A percentile compares a stretch with the other conserved stretches of the same genome.
Conservation (phyloP, 1,140 invertebrate species). For the Ladona fulva region DNA sequence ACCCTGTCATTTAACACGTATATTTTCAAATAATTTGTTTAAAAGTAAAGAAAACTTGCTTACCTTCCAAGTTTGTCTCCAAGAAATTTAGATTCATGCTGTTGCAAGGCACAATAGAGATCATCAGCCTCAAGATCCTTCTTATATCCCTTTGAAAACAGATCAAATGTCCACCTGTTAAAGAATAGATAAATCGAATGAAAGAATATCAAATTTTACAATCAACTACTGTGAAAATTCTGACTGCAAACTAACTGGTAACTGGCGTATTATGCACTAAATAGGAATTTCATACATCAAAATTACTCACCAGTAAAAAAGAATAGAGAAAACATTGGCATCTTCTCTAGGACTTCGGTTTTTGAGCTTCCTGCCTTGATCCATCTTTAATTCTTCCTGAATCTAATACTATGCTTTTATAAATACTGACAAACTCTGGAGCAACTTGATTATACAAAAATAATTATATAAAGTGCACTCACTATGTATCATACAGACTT, state of each 20-base stretch:
- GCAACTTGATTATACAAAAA: too few species aligned
- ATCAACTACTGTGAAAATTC: not conserved
- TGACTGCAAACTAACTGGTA: not conserved
- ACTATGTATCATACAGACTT: too few species aligned
- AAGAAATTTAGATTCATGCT: conserved; percentile 24
- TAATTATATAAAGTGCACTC: too few species aligned
- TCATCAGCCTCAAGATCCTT: conserved; percentile 28
- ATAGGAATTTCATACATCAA: not conserved
- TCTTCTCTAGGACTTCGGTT: not conserved
- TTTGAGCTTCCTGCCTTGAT: not conserved
- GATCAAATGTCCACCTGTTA: conserved; percentile 2
- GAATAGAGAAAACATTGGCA: not conserved
- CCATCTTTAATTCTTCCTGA: not conserved
- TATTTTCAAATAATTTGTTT: not conserved
- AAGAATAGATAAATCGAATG: not conserved
- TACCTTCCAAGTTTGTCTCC: conserved; percentile 28
- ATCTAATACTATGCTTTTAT: too few species aligned
- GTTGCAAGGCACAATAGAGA: conserved; percentile 27
- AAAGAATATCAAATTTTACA: not conserved
- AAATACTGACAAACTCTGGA: too few species aligned
- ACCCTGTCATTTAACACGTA: not conserved
- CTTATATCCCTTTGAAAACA: conserved; percentile 22
- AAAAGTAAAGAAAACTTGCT: conserved; percentile 25
- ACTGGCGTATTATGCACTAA: not conserved
- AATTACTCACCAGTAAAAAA: not conserved